Base-by-base conservation (phyloP, 2,888 invertebrate species). In the Mimumesa dahlbomi region DNA sequence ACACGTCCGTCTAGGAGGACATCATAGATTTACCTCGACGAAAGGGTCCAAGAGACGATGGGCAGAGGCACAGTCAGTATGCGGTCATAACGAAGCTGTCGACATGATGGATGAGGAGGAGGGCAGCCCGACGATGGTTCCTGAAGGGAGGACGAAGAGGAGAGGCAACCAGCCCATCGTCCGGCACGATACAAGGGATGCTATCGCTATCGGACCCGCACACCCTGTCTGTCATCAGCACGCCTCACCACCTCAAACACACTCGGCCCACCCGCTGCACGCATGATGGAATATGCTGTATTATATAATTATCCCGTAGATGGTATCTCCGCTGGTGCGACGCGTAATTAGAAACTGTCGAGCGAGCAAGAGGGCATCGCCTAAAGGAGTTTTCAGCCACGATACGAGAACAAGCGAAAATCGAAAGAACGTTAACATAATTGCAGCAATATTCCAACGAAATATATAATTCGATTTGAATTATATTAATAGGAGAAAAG, bases 61-160 rank as follows among this genome's bases (percentile, higher is more conserved):
- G 68, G 64, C 77, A 69, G 72, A 69, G 31, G 75, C 77, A 71
- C 79, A 82, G 79, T 78, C 83, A 82, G 83, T 83, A 80, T 84
- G 85, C 77, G 85, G 85, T 87, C 83, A 85, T 87, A 87, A 87
- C 87, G 87, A 87, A 87, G 84, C 86, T 85, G 87, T 87, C 86
- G 85, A 82, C 84, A 81, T 87, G 87, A 87, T 86, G 83, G 86
- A 87, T 86, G 86, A 85, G 84, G 81, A 78, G 79, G 78, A 79
- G 83, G 78, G 77, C 72, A 67, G 79, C 72, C 73, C 73, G 77
- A 68, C 67, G 79, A 72, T 73, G 78, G 82, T 76, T 81, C 64
- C 83, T 77, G 77, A 81, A 81, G 76, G 79, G 79, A 73, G 73
- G 74, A 77, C 74, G 81, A 81, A 77, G 81, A 78, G 81, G 78